Base-by-base conservation (phyloP, 1,140 invertebrate genomes). In the Condylostylus longicornis region DNA sequence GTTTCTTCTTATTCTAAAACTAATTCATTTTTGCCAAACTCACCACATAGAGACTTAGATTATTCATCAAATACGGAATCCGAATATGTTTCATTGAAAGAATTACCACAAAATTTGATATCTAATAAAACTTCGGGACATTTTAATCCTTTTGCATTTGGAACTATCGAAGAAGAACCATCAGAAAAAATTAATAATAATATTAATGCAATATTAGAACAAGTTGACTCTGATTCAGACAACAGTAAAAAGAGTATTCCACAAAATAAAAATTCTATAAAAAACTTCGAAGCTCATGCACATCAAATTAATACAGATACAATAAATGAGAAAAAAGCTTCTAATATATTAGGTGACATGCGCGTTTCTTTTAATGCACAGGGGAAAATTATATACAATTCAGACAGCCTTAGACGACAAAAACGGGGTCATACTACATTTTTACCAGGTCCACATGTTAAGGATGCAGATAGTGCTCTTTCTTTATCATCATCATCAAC, bases 301-400 rank as follows among this genome's bases (percentile, higher is more conserved):
- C 40, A 54, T 49, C 46, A 54, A 58, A 36, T 30, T 58, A 36
- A 48, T 47, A 35, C 54, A 57, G 38, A 49, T 51, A 42, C 22
- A 44, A 35, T 35, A 35, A 6, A 23, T 8, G 18, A 21, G 23
- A 32, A 23, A 36, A 28, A 20, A 33, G 41, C 36, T 30, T 29
- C 36, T 5, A 30, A 25, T 25, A 59, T 62, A 44, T 49, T 58
- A 74, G 74, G 50, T 81, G 82, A n/a, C 15, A 82, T 82, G 6
- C 71, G 82, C 50, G 85, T 89, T 1, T 85, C 79, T 10, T 58
- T 90, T 20, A 82, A 89, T 58, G 79, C 86, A 2, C 80, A 87
- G 48, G 87, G 86, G 12, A 83, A 84, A 68, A 82, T 90, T 30
- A 78, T 91, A 28, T 91, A 83, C 56, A 81, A 81, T 38, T 90